Conservation (phyloP, 2,888 invertebrate genomes). For the Chelonus formosanus region DNA sequence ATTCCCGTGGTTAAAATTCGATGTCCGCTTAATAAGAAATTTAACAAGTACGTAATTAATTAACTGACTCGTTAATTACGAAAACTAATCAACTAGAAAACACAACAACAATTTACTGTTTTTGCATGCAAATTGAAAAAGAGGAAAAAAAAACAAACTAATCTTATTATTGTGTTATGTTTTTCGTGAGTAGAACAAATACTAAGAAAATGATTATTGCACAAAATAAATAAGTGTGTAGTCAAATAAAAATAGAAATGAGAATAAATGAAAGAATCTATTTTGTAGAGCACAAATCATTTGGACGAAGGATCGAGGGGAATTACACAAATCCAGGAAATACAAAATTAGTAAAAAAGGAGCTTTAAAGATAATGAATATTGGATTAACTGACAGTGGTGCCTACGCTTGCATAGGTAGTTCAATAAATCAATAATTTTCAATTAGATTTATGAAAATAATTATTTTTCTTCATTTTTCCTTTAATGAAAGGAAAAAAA, state of each 20-base stretch:
- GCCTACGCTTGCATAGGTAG: constrained; percentile 83
- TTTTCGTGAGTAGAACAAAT: too few species aligned
- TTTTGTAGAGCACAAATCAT: constrained; percentile 77
- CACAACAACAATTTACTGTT: too few species aligned
- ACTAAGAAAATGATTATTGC: too few species aligned
- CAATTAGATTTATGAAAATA: background rate
- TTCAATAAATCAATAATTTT: constrained; percentile 31
- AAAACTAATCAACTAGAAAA: too few species aligned
- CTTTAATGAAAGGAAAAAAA: background rate
- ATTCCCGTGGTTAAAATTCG: constrained; percentile 88
- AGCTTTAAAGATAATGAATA: constrained; percentile 83
- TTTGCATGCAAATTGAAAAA: background rate
- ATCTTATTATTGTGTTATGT: too few species aligned
- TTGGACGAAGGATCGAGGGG: constrained; percentile 89
- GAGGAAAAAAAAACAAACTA: background rate
- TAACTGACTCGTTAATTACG: background rate
- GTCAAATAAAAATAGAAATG: too few species aligned
- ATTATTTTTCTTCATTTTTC: constrained; percentile 4
- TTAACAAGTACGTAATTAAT: constrained; percentile 64
- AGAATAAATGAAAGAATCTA: too few species aligned
- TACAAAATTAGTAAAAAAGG: constrained; percentile 92
- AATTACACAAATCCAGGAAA: constrained; percentile 80
- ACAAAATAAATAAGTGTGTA: too few species aligned
- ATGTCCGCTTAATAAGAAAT: constrained; percentile 84
- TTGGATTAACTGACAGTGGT: constrained; percentile 83